Evolutionary conservation across 2,888 invertebrate species (phyloP).

Genomic region (Pyrochroa serraticornis): DNA sequence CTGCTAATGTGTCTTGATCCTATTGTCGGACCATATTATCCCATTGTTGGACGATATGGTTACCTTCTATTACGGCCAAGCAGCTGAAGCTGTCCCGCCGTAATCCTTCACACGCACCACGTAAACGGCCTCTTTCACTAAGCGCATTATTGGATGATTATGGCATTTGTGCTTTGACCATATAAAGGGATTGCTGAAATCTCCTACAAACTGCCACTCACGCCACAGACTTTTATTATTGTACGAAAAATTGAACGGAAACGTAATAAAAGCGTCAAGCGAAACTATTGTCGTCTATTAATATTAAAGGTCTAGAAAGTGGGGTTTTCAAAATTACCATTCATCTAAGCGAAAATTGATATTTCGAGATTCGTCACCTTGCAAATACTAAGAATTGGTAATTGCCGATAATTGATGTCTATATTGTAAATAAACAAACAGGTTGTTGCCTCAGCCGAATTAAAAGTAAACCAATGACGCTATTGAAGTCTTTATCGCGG

Average conservation of each 20-base stretch:
- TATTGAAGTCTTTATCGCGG: too few species aligned
- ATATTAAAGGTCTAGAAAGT: not conserved
- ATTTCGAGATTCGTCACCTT: too few species aligned
- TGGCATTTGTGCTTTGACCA: not conserved
- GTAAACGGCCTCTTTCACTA: not conserved
- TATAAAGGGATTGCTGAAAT: not conserved
- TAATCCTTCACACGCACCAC: not conserved
- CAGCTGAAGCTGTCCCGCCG: not conserved
- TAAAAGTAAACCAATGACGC: too few species aligned
- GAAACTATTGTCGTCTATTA: too few species aligned
- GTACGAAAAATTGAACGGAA: not conserved
- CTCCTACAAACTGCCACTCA: not conserved
- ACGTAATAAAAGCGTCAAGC: not conserved
- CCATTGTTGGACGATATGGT: not conserved
- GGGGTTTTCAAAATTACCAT: not conserved
- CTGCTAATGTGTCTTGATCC: conserved; percentile 21
- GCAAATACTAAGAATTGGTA: too few species aligned
- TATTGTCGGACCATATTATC: conserved; percentile 7
- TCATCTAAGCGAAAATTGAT: too few species aligned
- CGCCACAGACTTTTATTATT: not conserved
- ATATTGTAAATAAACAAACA: too few species aligned
- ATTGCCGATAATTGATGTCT: too few species aligned
- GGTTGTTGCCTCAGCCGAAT: too few species aligned
- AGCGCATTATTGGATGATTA: not conserved
- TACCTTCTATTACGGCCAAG: conserved; percentile 3